A percentile compares a stretch with the other conserved stretches of the same genome.
These are phyloP conservation scores for Rhabditoides inermis DNA, from an alignment of 2,888 invertebrate species.

Conservation along the genomic window DNA sequence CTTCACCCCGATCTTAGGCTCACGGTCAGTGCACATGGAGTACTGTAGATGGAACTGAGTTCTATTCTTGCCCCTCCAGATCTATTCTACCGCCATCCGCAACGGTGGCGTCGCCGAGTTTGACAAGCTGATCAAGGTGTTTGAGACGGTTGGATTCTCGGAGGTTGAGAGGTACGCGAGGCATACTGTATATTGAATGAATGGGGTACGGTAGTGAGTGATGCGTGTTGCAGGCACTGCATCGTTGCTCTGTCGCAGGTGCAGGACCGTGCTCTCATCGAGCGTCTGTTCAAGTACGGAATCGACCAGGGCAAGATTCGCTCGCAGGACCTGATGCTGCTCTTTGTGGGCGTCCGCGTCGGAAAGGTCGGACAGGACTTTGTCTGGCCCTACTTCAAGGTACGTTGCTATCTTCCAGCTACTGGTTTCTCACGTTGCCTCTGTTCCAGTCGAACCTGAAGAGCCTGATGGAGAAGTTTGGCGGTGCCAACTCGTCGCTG, in stretches of 20 bases:
- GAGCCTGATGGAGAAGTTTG: constrained; percentile 33
- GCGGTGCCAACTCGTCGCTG: constrained; percentile 36
- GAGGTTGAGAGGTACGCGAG: constrained; percentile 44
- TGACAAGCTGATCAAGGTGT: constrained; percentile 27
- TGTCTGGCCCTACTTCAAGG: constrained; percentile 41
- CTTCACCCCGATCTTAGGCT: constrained; percentile 39
- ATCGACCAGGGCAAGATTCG: constrained; percentile 42
- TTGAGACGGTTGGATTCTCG: constrained; percentile 34
- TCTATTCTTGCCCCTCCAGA: constrained; percentile 2
- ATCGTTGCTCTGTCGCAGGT: constrained; percentile 35
- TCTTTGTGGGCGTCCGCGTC: constrained; percentile 24
- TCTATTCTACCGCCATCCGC: constrained; percentile 33
- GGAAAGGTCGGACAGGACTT: constrained; percentile 31
- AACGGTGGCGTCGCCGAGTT: constrained; percentile 25
- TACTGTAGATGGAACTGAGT: background rate
- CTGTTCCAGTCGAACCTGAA: constrained; percentile 22
- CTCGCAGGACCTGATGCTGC: constrained; percentile 34
- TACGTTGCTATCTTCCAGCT: background rate
- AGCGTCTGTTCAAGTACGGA: constrained; percentile 37
- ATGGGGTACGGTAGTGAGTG: too few species aligned
- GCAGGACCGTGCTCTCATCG: constrained; percentile 16
- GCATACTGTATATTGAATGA: too few species aligned
- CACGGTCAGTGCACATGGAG: constrained; percentile 2
- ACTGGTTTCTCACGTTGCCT: background rate
- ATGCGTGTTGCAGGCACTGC: too few species aligned